Conservation (phyloP, 2,113 vertebrate species). For the Globicephala melas region DNA sequence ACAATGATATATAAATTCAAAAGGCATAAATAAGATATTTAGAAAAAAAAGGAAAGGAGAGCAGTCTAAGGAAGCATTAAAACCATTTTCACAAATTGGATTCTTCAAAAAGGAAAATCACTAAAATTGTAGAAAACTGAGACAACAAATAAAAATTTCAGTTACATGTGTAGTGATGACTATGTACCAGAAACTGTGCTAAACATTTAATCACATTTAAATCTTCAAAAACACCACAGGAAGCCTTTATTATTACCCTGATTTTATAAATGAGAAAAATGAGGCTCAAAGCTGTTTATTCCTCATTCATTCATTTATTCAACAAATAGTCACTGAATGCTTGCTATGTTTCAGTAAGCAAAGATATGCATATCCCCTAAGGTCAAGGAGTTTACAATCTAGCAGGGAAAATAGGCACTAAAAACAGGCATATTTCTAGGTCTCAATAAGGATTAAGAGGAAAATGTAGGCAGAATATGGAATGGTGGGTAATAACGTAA, state of each 20-base stretch:
- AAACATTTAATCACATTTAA: background rate
- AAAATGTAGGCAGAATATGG: background rate
- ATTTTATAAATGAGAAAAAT: background rate
- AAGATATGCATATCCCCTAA: background rate
- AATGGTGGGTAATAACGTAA: background rate
- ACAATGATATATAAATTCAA: background rate
- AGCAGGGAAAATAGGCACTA: background rate
- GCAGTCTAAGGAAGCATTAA: background rate
- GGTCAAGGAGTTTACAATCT: background rate
- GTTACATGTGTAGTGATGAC: background rate
- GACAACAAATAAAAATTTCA: background rate
- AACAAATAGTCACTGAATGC: background rate
- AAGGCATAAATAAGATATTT: background rate
- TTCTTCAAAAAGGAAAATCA: background rate
- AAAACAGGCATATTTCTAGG: background rate
- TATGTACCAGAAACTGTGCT: background rate
- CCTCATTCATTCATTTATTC: background rate
- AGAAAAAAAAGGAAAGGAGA: background rate
- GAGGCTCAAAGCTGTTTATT: background rate
- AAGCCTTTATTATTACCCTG: background rate
- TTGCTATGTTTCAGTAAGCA: background rate
- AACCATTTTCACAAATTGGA: background rate
- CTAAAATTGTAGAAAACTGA: background rate
- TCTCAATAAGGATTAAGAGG: background rate
- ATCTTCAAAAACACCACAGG: background rate